phyloP scores from a whole-genome alignment of 2,113 vertebrate species.

The Leucopternis melanops region DNA sequence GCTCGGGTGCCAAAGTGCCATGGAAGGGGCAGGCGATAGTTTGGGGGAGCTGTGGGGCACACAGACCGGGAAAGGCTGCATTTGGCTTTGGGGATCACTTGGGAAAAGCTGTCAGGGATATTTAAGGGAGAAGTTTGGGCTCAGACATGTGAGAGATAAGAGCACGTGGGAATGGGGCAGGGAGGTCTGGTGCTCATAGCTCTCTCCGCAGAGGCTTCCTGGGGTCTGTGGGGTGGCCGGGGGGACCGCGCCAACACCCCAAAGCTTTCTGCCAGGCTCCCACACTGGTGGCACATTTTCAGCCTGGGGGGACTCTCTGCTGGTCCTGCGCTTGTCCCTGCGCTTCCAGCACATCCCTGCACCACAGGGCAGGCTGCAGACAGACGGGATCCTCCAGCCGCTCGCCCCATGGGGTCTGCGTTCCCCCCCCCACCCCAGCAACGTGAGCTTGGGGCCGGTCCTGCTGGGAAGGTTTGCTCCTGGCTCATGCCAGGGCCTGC shows the following conservation, averaged over 20 bases:
- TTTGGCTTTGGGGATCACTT: not conserved
- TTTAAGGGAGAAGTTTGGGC: not conserved
- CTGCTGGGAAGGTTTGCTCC: not conserved
- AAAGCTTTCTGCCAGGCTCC: not conserved
- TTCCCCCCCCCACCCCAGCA: not conserved
- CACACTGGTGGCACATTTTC: not conserved
- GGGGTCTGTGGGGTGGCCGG: not conserved
- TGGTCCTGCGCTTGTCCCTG: not conserved
- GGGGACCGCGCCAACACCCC: not conserved
- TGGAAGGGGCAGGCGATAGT: not conserved
- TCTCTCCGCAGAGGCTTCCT: not conserved
- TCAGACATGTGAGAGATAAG: rapidly evolving
- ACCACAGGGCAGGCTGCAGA: not conserved
- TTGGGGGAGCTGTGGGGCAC: rapidly evolving
- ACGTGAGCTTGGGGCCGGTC: rapidly evolving
- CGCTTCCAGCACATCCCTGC: not conserved
- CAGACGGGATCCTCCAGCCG: not conserved
- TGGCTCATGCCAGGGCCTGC: not conserved
- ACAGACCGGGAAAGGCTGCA: not conserved
- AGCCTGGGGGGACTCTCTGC: not conserved
- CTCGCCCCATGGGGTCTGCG: rapidly evolving
- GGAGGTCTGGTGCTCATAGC: not conserved
- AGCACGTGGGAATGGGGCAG: not conserved
- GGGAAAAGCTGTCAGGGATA: not conserved
- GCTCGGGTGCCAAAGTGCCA: not conserved